These are phyloP conservation scores for Astyanax mexicanus DNA, from an alignment of 2,797 vertebrate species.

Conservation along the genomic window DNA sequence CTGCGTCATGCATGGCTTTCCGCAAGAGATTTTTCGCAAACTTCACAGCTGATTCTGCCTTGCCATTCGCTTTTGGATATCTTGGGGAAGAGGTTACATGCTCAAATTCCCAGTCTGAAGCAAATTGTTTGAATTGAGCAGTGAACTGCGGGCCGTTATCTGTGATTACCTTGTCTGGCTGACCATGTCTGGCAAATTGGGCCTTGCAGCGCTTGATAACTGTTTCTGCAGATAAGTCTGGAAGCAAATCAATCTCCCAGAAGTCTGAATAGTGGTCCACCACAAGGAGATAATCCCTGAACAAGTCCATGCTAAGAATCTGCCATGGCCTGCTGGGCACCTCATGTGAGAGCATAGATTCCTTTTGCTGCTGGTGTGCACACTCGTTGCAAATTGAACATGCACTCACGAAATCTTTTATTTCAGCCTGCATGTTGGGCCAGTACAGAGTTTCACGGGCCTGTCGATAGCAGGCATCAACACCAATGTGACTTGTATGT, in stretches of 20 bases:
- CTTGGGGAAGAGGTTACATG: conserved; percentile 15
- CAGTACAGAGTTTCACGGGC: conserved; percentile 32
- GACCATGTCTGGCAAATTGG: conserved; percentile 8
- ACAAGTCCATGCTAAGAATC: conserved; percentile 33
- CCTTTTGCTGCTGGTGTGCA: conserved; percentile 12
- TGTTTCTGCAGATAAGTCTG: conserved; percentile 25
- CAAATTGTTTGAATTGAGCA: conserved; percentile 12
- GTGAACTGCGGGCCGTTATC: conserved; percentile 26
- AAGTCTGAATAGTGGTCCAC: too few relatives aligned
- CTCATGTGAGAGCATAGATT: conserved; percentile 23
- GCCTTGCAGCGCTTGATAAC: conserved; percentile 27
- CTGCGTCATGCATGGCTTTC: background rate
- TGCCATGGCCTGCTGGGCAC: conserved; percentile 15
- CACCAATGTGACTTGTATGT: conserved; percentile 40
- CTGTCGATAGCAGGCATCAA: conserved; percentile 35
- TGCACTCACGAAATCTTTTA: conserved; percentile 34
- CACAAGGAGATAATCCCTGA: conserved; percentile 25
- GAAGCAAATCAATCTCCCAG: conserved; percentile 37
- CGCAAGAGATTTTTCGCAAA: conserved; percentile 21
- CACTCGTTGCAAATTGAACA: conserved; percentile 36
- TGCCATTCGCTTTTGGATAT: conserved; percentile 20
- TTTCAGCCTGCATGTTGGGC: conserved; percentile 38
- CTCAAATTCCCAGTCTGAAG: conserved; percentile 18
- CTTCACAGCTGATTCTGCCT: conserved; percentile 11
- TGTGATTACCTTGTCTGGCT: conserved; percentile 18